A percentile compares a stretch with the other conserved stretches of the same genome.
Evolutionary conservation across 1,140 invertebrate genomes (phyloP).

Genomic region (Melipona quadrifasciata): DNA sequence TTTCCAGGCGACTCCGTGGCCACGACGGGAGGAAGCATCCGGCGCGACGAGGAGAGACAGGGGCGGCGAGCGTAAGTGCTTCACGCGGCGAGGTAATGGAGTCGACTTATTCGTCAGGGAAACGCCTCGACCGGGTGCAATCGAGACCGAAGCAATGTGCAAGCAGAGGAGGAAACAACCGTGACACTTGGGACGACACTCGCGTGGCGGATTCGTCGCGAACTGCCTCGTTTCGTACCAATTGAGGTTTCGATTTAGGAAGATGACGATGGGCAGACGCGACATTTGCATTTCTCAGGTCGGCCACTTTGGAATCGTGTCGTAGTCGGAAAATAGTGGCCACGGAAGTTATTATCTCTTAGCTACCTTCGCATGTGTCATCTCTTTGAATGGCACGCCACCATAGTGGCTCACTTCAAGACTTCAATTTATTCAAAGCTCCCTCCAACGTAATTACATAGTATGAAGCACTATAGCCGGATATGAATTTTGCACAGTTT

Average conservation of each 20-base stretch:
- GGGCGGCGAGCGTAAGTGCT: slow-evolving; percentile 56
- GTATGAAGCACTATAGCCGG: no score
- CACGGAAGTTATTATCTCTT: no score
- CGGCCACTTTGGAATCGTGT: no score
- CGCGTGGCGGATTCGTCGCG: slow-evolving; percentile 21
- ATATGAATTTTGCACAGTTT: no score
- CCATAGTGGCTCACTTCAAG: no score
- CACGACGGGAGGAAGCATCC: slow-evolving; percentile 1
- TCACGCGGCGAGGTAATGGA: slow-evolving; percentile 68
- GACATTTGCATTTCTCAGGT: no score
- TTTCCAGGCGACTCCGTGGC: slow-evolving; percentile 42
- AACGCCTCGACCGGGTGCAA: slow-evolving; percentile 57
- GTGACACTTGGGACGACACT: slow-evolving; percentile 14
- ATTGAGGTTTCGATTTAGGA: slow-evolving; percentile 50
- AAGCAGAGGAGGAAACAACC: neutral
- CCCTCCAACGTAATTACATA: no score
- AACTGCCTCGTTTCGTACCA: slow-evolving; percentile 27
- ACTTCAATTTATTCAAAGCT: no score
- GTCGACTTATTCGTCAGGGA: slow-evolving; percentile 65
- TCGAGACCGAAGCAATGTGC: slow-evolving; percentile 31
- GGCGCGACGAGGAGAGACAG: slow-evolving; percentile 8
- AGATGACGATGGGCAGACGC: neutral
- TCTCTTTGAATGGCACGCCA: no score
- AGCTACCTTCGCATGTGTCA: no score
- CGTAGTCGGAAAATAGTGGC: no score